Conservation (phyloP, 2,797 vertebrate genomes). For the Artibeus jamaicensis region DNA sequence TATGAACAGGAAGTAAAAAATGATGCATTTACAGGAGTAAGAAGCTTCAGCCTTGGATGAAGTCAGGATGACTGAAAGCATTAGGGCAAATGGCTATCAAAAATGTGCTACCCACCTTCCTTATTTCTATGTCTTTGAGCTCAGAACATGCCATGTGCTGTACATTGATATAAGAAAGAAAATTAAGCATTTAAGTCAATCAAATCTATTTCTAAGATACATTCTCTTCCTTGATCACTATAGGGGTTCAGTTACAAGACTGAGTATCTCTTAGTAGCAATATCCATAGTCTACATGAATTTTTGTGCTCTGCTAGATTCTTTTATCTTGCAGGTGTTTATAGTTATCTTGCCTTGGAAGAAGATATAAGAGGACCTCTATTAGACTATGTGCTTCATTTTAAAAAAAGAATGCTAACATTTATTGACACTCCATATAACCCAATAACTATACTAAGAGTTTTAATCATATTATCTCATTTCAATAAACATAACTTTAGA, state of each 20-base stretch:
- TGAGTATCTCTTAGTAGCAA: background rate
- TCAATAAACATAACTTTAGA: background rate
- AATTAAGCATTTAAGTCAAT: slow-evolving; percentile 11
- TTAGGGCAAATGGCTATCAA: background rate
- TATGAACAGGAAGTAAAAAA: background rate
- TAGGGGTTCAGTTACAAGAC: background rate
- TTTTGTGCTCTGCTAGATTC: background rate
- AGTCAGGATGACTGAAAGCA: background rate
- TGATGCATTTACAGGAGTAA: background rate
- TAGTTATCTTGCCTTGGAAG: background rate
- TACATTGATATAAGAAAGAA: background rate
- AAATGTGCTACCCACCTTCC: background rate
- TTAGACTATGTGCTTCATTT: background rate
- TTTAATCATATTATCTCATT: background rate
- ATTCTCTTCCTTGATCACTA: background rate
- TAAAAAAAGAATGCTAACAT: background rate
- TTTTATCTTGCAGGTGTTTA: background rate
- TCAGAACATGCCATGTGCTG: background rate
- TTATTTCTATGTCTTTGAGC: background rate
- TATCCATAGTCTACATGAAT: background rate
- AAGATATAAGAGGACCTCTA: background rate
- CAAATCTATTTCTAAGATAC: slow-evolving; percentile 2
- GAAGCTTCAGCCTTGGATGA: background rate
- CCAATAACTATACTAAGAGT: background rate
- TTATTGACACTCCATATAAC: background rate